phyloP scores from a whole-genome alignment of 2,888 invertebrate genomes.

The Carcina quercana region DNA sequence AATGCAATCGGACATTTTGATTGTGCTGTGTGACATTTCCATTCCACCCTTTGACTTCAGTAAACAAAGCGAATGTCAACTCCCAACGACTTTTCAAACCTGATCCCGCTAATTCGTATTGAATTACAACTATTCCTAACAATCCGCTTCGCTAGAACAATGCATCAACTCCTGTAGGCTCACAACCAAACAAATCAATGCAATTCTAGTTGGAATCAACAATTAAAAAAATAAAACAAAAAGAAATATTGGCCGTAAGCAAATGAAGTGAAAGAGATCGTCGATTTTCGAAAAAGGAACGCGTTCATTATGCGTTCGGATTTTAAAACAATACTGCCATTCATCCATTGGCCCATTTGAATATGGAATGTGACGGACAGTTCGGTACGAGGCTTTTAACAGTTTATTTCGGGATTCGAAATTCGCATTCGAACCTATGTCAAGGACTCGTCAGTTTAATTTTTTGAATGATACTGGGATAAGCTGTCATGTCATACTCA shows the following conservation, averaged over 20 bases:
- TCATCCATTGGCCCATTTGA: conserved; percentile 58
- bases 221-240: conserved; percentile 27
- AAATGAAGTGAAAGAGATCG: conserved; percentile 69
- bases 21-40: too few relatives aligned
- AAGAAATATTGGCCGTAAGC: conserved; percentile 38
- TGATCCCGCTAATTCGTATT: conserved; percentile 67
- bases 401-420: conserved; percentile 48
- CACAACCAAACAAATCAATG: conserved; percentile 43
- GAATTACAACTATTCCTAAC: conserved; percentile 57
- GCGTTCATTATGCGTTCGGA: conserved; percentile 57
- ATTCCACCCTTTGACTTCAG: too few relatives aligned
- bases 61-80: conserved; percentile 9
- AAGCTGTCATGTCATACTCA: conserved; percentile 28
- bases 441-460: conserved; percentile 36
- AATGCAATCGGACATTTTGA: too few relatives aligned
- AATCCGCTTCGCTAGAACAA: conserved; percentile 40
- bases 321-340: conserved; percentile 67
- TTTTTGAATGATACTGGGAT: conserved; percentile 41
- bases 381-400: conserved; percentile 46
- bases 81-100: conserved; percentile 35
- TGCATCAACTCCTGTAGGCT: conserved; percentile 26
- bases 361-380: conserved; percentile 64
- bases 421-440: conserved; percentile 35
- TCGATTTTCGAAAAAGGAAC: conserved; percentile 52
- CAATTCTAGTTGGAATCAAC: conserved; percentile 31